Base-by-base conservation (phyloP, 1,140 invertebrate genomes). In the Drosophila pruinosa region DNA sequence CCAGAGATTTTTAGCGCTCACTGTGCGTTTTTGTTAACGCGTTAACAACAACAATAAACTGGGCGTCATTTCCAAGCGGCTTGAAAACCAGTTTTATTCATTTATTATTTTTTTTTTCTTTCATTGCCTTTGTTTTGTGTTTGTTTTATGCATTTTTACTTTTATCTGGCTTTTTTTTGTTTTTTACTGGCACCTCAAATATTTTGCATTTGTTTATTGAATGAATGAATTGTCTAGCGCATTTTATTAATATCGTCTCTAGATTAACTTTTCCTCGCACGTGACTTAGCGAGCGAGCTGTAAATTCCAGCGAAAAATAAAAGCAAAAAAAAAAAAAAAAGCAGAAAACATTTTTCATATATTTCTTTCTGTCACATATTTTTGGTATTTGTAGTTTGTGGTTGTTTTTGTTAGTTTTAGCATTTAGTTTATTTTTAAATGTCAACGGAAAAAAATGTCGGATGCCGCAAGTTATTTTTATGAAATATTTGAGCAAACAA, bases 41-140 rank as follows among this genome's bases (percentile, higher is more conserved):
- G 59, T 67, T 65, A 48, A 68, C 41, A 59, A 78, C 77, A 70
- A 64, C 38, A 58, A 59, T 17, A 48, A 54, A 58, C 59, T 59
- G 68, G 59, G 73, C 78, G 53, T 65, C 65, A 56, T 63, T 74
- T 41, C 39, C 1, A 54, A 74, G 71, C 74, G 74, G 38, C 36
- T 61, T 41, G 52, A 68, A 80, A 83, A 83, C 79, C 79, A 52
- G 79, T 83, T 83, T 76, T 59, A 8, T 31, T 61, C n/a, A n/a
- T n/a, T 68, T 68, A 63, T 69, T 54, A 74, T 67, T 7, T 39
- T 21, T 61, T 56, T 31, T 31, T 31, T 31, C 19, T 54, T 38
- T 76, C 48, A 53, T 62, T 19, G 48, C 19, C 10, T 50, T 39
- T 48, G 36, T 22, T 47, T 62, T 47, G 14, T 31, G 22, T 52